phyloP scores from a whole-genome alignment of 2,888 invertebrate species.

The Idaea straminata region DNA sequence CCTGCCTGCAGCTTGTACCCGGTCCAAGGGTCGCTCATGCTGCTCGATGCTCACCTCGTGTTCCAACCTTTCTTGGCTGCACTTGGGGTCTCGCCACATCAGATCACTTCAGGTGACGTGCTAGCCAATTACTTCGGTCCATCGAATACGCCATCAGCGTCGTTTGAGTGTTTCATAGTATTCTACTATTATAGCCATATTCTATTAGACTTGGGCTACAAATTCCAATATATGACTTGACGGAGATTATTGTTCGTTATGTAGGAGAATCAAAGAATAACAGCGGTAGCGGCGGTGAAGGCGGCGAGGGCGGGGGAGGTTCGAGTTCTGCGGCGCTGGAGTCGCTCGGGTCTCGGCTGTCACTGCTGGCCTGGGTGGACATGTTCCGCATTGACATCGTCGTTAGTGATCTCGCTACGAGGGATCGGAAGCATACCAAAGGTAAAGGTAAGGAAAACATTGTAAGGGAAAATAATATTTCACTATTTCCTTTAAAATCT shows the following conservation, averaged over 20 bases:
- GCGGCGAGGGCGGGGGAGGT: conserved; percentile 22
- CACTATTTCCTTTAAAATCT: too few relatives aligned
- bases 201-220: background rate
- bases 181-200: background rate
- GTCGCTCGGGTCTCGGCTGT: conserved; percentile 92
- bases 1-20: conserved; percentile 86
- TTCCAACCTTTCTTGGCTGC: conserved; percentile 95
- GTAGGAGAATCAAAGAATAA: conserved; percentile 46
- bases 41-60: conserved; percentile 95
- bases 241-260: background rate
- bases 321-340: conserved; percentile 77
- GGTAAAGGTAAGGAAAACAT: conserved; percentile 44
- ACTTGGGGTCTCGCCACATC: conserved; percentile 93
- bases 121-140: background rate
- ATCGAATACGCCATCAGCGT: background rate
- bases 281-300: conserved; percentile 20
- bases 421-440: conserved; percentile 59
- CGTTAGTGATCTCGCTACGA: conserved; percentile 88
- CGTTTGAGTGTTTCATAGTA: background rate
- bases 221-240: background rate
- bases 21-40: conserved; percentile 89
- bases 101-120: conserved; percentile 76
- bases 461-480: too few relatives aligned
- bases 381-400: conserved; percentile 96
- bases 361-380: conserved; percentile 91